Evolutionary conservation across 2,888 invertebrate species (phyloP), one percentile per base, ranked within the genome.

Genomic region (Melieria omissa): DNA sequence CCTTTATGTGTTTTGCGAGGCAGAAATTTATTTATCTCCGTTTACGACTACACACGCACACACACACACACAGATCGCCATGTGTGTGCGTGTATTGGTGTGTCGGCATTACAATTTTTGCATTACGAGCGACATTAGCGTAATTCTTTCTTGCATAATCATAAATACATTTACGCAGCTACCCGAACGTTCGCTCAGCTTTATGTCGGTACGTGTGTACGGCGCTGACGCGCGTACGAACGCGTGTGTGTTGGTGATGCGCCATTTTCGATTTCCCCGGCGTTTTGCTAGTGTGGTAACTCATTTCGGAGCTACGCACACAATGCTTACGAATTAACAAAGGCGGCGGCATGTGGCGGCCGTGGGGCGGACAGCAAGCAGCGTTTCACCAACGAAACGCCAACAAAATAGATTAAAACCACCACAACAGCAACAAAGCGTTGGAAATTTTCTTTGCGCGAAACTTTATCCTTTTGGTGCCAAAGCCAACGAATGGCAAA

Each of bases 101-200:
- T 29, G 29, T 29, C 29, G 29, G 78, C 80, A 42, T 61, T 66
- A 60, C 80, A 80, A 52, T 52, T 81, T 81, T 80, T 82, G 81
- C 81, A 81, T 81, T 80, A 82, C 29, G 29, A 29, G 29, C 29
- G 29, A 81, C 82, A 80, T 82, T 82, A 82, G 80, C 79, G 78
- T 80, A 80, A 82, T 82, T 82, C 81, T 81, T 80, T 80, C 75
- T 80, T 81, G 81, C 83, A 83, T 83, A 82, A 83, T 83, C 83
- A 81, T 83, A 83, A 83, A 83, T 82, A 83, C 82, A 81, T 83
- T 83, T 82, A 81, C 78, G 29, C 29, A 29, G 29, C 29, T 29
- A 29, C 29, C 29, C 29, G 79, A 81, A 83, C 82, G 82, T 83
- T 82, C 80, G 80, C 72, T 75, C 75, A 75, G 75, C 74, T 77